Percentiles rank a stretch among this genome's conserved stretches.
These are phyloP conservation scores for Streptopelia turtur DNA, from an alignment of 2,797 vertebrate species.

Conservation along the genomic window DNA sequence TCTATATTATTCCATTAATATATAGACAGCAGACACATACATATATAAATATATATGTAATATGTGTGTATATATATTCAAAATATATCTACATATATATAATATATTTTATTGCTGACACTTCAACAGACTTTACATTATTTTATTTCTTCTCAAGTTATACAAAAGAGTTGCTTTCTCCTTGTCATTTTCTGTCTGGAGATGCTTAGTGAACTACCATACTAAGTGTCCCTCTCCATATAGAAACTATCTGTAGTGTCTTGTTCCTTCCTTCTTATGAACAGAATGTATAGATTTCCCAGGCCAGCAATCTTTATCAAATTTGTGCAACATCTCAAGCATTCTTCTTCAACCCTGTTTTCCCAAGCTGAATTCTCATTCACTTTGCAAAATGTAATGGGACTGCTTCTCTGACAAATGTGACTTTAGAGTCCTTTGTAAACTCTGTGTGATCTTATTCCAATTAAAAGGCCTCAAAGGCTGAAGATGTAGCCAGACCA, in stretches of 20 bases:
- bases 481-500: neutral
- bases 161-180: neutral
- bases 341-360: neutral
- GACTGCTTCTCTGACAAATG: neutral
- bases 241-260: neutral
- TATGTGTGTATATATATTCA: neutral
- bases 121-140: neutral
- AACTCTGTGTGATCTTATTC: neutral
- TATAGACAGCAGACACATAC: neutral
- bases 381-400: neutral
- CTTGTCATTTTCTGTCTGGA: neutral
- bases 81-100: neutral
- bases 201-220: neutral
- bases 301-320: neutral
- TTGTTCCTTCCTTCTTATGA: neutral
- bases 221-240: neutral
- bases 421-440: neutral
- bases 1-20: neutral
- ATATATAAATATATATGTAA: neutral
- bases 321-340: neutral
- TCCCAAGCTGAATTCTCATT: neutral
- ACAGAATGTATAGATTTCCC: neutral
- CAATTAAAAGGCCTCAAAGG: neutral
- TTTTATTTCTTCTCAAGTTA: neutral
- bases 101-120: neutral